phyloP scores from a whole-genome alignment of 2,113 vertebrate genomes.

The Phoenicopterus ruber region DNA sequence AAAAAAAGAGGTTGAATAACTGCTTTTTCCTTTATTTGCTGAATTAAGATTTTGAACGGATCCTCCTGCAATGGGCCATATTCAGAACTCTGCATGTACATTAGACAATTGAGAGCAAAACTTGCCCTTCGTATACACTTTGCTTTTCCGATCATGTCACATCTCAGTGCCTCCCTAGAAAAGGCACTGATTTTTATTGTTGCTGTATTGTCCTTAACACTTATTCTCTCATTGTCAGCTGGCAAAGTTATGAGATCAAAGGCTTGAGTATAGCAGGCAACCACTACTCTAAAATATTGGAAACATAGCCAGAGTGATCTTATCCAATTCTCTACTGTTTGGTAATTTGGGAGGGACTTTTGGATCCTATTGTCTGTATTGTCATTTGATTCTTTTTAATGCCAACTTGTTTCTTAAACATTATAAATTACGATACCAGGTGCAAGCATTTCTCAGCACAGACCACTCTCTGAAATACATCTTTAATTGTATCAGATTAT shows the following conservation, averaged over 20 bases:
- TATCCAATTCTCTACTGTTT: background rate
- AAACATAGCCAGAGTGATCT: background rate
- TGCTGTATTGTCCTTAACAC: background rate
- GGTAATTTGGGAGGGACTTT: background rate
- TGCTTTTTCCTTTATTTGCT: background rate
- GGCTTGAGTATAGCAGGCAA: background rate
- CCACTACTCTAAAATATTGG: constrained; percentile 20
- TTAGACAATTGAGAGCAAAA: background rate
- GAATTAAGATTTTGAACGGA: background rate
- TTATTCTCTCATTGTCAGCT: constrained; percentile 23
- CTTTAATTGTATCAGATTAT: constrained; percentile 47
- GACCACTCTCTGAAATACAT: constrained; percentile 9
- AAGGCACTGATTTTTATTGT: constrained; percentile 25
- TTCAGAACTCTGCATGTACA: background rate
- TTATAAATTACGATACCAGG: constrained; percentile 1
- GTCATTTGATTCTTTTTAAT: constrained; percentile 26
- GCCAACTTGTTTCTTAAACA: constrained; percentile 31
- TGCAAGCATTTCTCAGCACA: constrained; percentile 23
- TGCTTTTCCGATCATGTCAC: background rate
- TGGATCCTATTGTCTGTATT: background rate
- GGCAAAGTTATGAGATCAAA: constrained; percentile 37
- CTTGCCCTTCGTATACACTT: background rate
- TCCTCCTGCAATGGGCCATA: background rate
- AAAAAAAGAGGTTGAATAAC: background rate
- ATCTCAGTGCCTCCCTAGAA: background rate